Base-by-base conservation (phyloP, 2,113 vertebrate genomes). In the Lepidothrix coronata region DNA sequence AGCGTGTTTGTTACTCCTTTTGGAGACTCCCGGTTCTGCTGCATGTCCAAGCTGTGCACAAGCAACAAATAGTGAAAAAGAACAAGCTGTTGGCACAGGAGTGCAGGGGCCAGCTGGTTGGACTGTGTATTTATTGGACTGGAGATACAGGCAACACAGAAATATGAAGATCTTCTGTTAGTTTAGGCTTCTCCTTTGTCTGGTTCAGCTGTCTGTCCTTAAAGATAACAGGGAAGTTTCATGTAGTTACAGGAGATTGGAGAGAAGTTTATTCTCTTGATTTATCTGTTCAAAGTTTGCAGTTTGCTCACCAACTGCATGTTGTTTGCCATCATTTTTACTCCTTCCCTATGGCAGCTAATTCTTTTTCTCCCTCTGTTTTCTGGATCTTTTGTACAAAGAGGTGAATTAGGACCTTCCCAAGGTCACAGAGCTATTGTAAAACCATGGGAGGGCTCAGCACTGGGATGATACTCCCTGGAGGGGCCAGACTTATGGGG, bases 241-340 rank as follows among this genome's bases (percentile, higher is more conserved):
- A 2, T 43, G 61, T 24, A 65, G 48, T 27, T 41, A 10, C 37
- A 79, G 66, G 75, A 91, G 35, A 30, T 6, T 1, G 2, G 27
- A 84, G 78, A 28, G 61, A 88, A 85, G 41, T 93, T 93, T 44
- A 6, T 71, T 65, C 58, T 31, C 14, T 5, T 11, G 39, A 11
- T 76, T 83, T 68, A 37, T 83, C 76, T 63, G 17, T 14, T 51
- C 73, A 3, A 0, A 89, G 74, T 48, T 85, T 63, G 62, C 65
- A 19, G 37, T 51, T 86, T 68, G 39, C 23, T 15, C 41, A 44
- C 46, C 7, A 8, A 9, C 55, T 1, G 0, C 10, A 2, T 6
- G 5, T 49, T 37, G 33, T 77, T 91, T 86, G 55, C 70, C 59
- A 10, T 68, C 52, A 3, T 54, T 41, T 78, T 49, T 23, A 6